phyloP scores from a whole-genome alignment of 2,113 vertebrate species.

The Hyaena hyaena region DNA sequence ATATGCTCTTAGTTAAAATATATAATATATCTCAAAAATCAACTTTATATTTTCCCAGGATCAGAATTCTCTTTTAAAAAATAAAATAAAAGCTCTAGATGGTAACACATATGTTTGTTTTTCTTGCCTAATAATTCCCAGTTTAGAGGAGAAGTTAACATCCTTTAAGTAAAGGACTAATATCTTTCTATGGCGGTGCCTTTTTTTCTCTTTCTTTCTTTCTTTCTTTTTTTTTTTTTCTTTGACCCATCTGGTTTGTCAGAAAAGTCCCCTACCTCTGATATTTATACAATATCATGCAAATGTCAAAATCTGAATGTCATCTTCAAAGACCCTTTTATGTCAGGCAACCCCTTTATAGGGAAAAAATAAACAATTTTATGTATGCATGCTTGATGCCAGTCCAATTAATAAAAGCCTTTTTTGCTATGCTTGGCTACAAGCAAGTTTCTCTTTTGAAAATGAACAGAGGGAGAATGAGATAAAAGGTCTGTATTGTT shows the following conservation, averaged over 20 bases:
- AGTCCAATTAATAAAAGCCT: conserved; percentile 99
- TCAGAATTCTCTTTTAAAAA: conserved; percentile 74
- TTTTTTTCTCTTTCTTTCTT: conserved; percentile 79
- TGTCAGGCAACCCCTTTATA: conserved; percentile 97
- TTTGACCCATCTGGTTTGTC: conserved; percentile 91
- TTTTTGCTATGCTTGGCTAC: conserved; percentile 93
- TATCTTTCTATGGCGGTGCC: conserved; percentile 81
- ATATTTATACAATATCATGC: conserved; percentile 99
- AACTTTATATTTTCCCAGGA: conserved; percentile 81
- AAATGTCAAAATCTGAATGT: conserved; percentile 99
- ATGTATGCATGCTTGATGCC: conserved; percentile 97
- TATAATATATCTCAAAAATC: conserved; percentile 74
- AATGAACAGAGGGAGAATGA: conserved; percentile 96
- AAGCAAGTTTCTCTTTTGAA: conserved; percentile 94
- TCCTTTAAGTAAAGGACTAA: conserved; percentile 86
- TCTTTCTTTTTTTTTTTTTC: conserved; percentile 74
- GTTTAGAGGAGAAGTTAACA: conserved; percentile 86
- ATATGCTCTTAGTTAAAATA: conserved; percentile 85
- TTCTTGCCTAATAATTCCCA: conserved; percentile 83
- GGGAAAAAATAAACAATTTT: conserved; percentile 96
- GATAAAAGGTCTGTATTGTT: conserved; percentile 99
- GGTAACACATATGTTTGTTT: conserved; percentile 86
- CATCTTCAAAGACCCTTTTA: conserved; percentile 99
- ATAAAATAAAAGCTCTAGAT: conserved; percentile 77
- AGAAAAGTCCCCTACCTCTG: conserved; percentile 92